A percentile compares a stretch with the other conserved stretches of the same genome.
Evolutionary conservation across 1,140 invertebrate species (phyloP).

Genomic region (Camponotus floridanus): DNA sequence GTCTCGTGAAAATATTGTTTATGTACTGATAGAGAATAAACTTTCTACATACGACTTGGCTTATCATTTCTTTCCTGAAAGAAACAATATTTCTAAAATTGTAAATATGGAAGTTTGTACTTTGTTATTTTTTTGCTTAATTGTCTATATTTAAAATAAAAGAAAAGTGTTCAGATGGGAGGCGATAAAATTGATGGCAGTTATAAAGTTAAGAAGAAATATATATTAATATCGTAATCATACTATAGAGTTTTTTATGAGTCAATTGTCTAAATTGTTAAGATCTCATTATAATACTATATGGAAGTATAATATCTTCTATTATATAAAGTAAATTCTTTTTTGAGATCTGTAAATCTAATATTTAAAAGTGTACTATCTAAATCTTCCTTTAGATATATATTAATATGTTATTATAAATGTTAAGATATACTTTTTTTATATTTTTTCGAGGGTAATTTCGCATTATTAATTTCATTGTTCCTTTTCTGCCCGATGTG

Average conservation of each 20-base stretch:
- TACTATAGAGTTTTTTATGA: no score
- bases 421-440: conserved; percentile 42
- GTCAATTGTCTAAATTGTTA: no score
- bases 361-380: not conserved
- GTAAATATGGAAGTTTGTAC: not conserved
- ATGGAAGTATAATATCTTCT: no score
- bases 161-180: not conserved
- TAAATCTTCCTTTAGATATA: not conserved
- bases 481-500: conserved; percentile 79
- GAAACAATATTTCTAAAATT: not conserved
- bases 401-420: not conserved
- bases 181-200: not conserved
- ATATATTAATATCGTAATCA: not conserved
- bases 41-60: conserved; percentile 60
- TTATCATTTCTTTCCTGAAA: not conserved
- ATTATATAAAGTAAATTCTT: no score
- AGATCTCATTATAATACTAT: no score
- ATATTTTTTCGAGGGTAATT: conserved; percentile 64
- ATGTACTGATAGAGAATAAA: conserved; percentile 70
- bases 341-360: not conserved
- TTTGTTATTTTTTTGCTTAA: not conserved
- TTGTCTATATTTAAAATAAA: not conserved
- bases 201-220: not conserved
- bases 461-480: conserved; percentile 30
- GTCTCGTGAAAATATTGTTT: conserved; percentile 51